Conservation (phyloP, 53 echinoderm and acorn worm species). For the Holothuria scabra region DNA sequence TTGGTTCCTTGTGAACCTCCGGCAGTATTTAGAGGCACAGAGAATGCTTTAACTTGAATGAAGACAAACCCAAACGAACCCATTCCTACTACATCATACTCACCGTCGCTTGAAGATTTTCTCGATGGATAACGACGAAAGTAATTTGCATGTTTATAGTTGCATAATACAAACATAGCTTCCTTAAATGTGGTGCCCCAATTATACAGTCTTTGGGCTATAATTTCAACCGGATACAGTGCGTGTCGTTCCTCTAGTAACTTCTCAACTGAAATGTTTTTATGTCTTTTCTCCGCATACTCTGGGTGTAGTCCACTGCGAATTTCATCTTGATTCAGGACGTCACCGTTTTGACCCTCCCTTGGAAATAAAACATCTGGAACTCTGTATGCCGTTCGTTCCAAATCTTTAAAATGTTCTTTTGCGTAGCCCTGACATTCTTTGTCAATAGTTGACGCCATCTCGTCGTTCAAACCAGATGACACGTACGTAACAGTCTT, state of each 20-base stretch:
- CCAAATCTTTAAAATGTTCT: not conserved
- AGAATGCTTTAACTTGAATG: constrained; percentile 15
- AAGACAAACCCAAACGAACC: constrained; percentile 15
- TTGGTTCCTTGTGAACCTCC: too few species aligned
- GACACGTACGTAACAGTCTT: too few species aligned
- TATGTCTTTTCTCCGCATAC: constrained; percentile 9
- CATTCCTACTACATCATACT: constrained; percentile 9
- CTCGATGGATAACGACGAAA: not conserved
- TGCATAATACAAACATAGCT: constrained; percentile 23
- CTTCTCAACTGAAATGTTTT: not conserved
- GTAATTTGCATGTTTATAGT: not conserved
- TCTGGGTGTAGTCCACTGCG: not conserved
- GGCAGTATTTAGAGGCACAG: not conserved
- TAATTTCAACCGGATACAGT: not conserved
- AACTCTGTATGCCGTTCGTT: constrained; percentile 10
- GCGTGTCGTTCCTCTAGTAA: constrained; percentile 24
- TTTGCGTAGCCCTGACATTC: not conserved
- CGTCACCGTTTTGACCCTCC: constrained; percentile 28
- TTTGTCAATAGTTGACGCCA: not conserved
- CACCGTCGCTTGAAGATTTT: not conserved
- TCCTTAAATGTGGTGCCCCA: constrained; percentile 8
- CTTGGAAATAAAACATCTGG: constrained; percentile 36
- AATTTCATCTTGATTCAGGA: not conserved
- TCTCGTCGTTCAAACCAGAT: too few species aligned
- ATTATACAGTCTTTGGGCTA: constrained; percentile 8